Base-by-base conservation (phyloP, 2,113 vertebrate genomes). In the Apteryx mantelli region DNA sequence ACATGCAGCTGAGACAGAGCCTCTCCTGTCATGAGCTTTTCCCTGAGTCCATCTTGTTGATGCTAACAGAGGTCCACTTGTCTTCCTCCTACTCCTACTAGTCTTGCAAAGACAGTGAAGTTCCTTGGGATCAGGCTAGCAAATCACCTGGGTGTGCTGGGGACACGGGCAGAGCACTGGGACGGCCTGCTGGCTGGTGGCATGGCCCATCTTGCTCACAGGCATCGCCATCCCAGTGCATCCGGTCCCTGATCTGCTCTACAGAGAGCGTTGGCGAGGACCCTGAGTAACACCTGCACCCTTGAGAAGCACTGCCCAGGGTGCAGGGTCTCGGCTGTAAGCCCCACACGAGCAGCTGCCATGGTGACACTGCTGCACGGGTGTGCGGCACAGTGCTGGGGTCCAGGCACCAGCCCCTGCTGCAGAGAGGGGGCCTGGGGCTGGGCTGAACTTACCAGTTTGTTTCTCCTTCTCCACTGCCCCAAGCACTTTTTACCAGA, bases 371-470 rank as follows among this genome's bases (percentile, higher is more conserved):
- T 68, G 53, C n/a, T 77, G 63, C 28, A 58, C 26, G 5, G 1
- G 1, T 0, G 1, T 88, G 58, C 1, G 0, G 32, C 18, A 13
- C 55, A 24, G 24, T 30, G 55, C 55, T 8, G 21, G 4, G 24
- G 28, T 30, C 42, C n/a, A 2, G 0, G 34, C 0, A 0, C 26
- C 2, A 2, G 89, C 36, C 34, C 42, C 36, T 79, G 55, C 34
- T 28, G 15, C 4, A 7, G 13, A 19, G 20, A 84, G 20, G 5
- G 9, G 8, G 48, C 79, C 63, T 78, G 73, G 74, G n/a, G 9
- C 68, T 88, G 76, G 66, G 56, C 55, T 61, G 24, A 30, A 34
- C 53, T 82, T 21, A 28, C 65, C 5, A 13, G 17, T 56, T 70
- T 75, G 19, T 42, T 74, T 64, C 17, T 61, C 50, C 55, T 11